Conservation (phyloP, 2,888 invertebrate species). For the Ceriagrion tenellum region DNA sequence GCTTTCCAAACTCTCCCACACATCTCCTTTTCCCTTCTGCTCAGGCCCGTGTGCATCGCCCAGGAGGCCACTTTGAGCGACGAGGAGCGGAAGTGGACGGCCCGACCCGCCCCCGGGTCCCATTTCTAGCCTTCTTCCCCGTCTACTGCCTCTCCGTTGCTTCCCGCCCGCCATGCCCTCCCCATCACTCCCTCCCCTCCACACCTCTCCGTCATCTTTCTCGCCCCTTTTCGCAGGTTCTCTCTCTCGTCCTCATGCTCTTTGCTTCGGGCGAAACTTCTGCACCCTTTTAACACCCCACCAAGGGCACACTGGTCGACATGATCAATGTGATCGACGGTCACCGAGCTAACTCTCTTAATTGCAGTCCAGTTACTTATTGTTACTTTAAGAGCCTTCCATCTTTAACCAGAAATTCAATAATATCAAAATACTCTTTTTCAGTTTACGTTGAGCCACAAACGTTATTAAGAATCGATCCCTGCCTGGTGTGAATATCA, state of each 20-base stretch:
- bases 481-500: no score
- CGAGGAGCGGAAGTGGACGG: not conserved
- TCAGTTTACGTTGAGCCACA: no score
- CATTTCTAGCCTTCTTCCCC: not conserved
- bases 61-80: not conserved
- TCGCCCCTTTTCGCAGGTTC: not conserved
- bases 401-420: no score
- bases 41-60: not conserved
- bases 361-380: no score
- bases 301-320: not conserved
- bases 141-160: not conserved
- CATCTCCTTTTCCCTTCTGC: not conserved
- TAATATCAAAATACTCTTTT: no score
- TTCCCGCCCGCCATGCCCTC: not conserved
- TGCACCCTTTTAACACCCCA: not conserved
- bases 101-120: not conserved
- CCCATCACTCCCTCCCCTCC: not conserved
- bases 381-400: no score
- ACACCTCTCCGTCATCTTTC: conserved; percentile 18
- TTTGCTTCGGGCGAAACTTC: not conserved
- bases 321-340: not conserved
- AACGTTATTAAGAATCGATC: no score
- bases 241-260: not conserved
- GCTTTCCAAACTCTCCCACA: not conserved
- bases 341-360: no score